phyloP scores from a whole-genome alignment of 2,888 invertebrate species.

The Phytoseiulus persimilis region DNA sequence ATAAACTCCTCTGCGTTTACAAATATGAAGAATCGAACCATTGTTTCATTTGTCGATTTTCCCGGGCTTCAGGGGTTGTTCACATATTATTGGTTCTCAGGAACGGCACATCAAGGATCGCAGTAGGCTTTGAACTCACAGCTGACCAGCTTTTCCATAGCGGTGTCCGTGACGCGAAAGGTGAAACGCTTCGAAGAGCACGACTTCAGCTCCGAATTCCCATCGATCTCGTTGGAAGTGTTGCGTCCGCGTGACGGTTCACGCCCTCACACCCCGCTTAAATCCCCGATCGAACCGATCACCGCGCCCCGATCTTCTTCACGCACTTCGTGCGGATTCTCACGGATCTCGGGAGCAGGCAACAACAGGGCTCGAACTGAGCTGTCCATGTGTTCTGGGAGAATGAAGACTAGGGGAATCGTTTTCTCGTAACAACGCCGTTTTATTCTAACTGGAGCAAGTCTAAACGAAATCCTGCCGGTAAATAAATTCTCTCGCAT shows the following conservation, averaged over 20 bases:
- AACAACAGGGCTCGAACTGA: too few relatives aligned
- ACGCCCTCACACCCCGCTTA: too few relatives aligned
- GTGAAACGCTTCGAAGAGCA: background rate
- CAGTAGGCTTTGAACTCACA: background rate
- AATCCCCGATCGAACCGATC: too few relatives aligned
- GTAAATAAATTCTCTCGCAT: conserved; percentile 68
- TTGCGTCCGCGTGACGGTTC: too few relatives aligned
- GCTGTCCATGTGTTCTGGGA: too few relatives aligned
- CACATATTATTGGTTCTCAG: background rate
- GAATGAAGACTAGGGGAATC: background rate
- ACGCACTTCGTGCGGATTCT: too few relatives aligned
- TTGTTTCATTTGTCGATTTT: background rate
- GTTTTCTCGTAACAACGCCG: background rate
- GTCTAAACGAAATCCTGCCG: conserved; percentile 58
- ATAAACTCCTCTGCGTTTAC: background rate
- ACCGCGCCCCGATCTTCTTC: too few relatives aligned
- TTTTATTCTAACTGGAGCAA: background rate
- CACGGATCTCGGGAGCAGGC: too few relatives aligned
- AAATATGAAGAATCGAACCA: background rate
- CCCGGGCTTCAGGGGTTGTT: background rate
- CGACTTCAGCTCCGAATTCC: background rate
- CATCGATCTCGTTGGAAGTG: too few relatives aligned
- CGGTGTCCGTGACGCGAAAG: too few relatives aligned
- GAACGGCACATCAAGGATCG: background rate
- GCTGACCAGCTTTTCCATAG: background rate